Evolutionary conservation across 2,888 invertebrate species (phyloP), one percentile per base, ranked within the genome.

Genomic region (Drosophila eohydei): DNA sequence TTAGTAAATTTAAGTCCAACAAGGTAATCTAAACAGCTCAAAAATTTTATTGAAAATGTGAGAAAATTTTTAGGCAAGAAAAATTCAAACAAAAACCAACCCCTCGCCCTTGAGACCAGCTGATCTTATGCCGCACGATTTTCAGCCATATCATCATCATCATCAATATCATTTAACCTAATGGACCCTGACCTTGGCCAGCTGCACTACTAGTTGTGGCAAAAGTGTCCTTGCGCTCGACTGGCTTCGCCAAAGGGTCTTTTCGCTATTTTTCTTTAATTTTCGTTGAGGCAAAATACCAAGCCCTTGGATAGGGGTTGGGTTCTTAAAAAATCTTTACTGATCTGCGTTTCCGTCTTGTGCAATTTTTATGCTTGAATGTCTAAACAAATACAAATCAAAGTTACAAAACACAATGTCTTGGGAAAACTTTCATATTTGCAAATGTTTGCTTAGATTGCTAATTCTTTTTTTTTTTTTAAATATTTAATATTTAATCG

Each of bases 161-260:
- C 86, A 88, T 85, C 80, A 85, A 89, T 89, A 88, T 86, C 88
- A 90, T 91, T 91, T 91, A 91, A 91, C 91, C 91, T 91, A 91
- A 91, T 91, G 78, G 90, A 80, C 87, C 84, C 90, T 91, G 91
- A 91, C 91, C 91, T 82, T 77, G 73, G 71, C 72, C 78, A 74
- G 74, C 73, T 71, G 83, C 80, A 74, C 80, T 89, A 90, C 21
- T 21, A 89, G 89, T 89, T 90, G 89, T 82, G 89, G 89, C 89
- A 85, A 90, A 83, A 89, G 83, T 90, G 78, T 80, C 83, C 74
- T 89, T 72, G 76, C 80, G 90, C 88, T 80, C 81, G 81, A 90
- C 72, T 81, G 75, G 69, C 44, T 59, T 28, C 34, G 32, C 50
- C 56, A 61, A 40, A 71, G 51, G 59, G 66, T 38, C 54, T 44